phyloP scores from a whole-genome alignment of 2,797 vertebrate genomes.

The Selene dorsalis region DNA sequence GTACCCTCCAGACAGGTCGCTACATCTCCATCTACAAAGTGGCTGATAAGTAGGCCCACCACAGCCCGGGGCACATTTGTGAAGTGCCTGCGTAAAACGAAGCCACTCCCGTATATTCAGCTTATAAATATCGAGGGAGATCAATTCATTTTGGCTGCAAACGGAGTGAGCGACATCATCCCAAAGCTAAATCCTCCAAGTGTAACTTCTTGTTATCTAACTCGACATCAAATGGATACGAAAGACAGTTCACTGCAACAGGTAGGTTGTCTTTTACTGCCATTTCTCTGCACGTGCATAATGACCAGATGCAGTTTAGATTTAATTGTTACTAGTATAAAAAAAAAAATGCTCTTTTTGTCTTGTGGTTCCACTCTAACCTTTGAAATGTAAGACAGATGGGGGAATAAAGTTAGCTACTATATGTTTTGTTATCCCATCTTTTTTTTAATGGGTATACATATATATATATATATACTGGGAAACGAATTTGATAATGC shows the following conservation, averaged over 20 bases:
- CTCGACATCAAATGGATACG: slow-evolving; percentile 51
- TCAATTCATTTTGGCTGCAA: background rate
- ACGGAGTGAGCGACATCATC: background rate
- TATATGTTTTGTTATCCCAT: background rate
- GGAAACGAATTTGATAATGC: no score
- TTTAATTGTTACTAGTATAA: no score
- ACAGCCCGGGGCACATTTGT: background rate
- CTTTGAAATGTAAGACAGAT: background rate
- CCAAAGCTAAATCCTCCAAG: background rate
- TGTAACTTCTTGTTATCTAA: background rate
- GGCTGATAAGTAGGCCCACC: no score
- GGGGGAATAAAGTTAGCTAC: no score
- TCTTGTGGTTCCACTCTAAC: background rate
- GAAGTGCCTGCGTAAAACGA: slow-evolving; percentile 27
- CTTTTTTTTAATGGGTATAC: no score
- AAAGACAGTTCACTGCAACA: slow-evolving; percentile 9
- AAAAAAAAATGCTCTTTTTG: background rate
- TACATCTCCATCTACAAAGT: no score
- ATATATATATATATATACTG: no score
- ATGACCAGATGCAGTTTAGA: background rate
- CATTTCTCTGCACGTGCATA: background rate
- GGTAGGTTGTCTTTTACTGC: slow-evolving; percentile 41
- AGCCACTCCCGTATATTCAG: slow-evolving; percentile 31
- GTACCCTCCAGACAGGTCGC: no score
- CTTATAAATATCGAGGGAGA: slow-evolving; percentile 48